Evolutionary conservation across 2,113 vertebrate genomes (phyloP), one percentile per base, ranked within the genome.

Genomic region (Charina bottae): DNA sequence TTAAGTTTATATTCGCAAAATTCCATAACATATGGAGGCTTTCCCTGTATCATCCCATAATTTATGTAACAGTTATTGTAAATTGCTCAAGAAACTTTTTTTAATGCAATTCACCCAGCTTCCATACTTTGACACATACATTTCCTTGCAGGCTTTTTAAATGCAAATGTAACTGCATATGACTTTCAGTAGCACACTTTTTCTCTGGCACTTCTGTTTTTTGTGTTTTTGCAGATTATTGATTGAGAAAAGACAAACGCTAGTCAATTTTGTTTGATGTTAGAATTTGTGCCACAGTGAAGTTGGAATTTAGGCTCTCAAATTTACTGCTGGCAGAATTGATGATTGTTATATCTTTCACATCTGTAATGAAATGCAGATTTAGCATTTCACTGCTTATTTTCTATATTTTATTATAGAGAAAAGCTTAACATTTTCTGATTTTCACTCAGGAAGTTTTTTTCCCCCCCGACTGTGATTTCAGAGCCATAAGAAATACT

Each of bases 381-480:
- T 78, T 78, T 78, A 9, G 72, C 72, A 10, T 54, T 33, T n/a
- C 21, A 3, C 33, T 17, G 4, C n/a, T 3, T 53, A 19, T 58
- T 24, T 33, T 7, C 28, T 54, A 28, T 78, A 78, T 87, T 88
- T 59, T 17, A 42, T 42, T 83, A 83, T 53, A 64, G 33, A 92
- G 55, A 94, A 93, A 94, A 95, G 95, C 94, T 89, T 92, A 91
- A 96, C 91, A 54, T 90, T 88, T 94, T 93, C 95, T 58, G 49
- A 92, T 89, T 64, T 37, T 89, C 28, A 84, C 72, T 55, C 42
- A 46, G 42, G 2, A 26, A 49, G 33, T n/a, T 72, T 58, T 56
- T n/a, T 37, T 10, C 6, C n/a, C 53, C 24, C 78, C 58, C 53
- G 49, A 28, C 33, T 78, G 85, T 87, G 62, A 91, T 58, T 87